These are phyloP conservation scores for Antennarius striatus DNA, from an alignment of 2,113 vertebrate genomes.

Conservation along the genomic window DNA sequence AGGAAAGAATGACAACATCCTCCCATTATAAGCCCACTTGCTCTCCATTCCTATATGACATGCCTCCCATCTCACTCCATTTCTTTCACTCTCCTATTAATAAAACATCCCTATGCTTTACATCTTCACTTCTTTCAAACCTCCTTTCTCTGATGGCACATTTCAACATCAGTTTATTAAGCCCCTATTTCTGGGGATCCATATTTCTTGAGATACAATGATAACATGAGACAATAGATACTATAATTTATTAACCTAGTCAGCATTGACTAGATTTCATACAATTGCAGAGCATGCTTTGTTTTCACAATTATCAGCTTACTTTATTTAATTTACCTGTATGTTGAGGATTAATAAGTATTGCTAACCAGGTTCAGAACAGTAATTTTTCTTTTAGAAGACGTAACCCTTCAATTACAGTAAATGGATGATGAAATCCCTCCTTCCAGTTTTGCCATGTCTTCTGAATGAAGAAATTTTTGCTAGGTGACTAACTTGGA, in stretches of 20 bases:
- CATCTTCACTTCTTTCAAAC: constrained; percentile 20
- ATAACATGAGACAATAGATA: constrained; percentile 29
- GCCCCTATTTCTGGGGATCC: constrained; percentile 40
- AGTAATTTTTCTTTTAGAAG: constrained; percentile 6
- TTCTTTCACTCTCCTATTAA: constrained; percentile 37
- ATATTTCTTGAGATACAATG: constrained; percentile 23
- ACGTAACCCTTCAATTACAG: constrained; percentile 18
- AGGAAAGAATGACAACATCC: constrained; percentile 63
- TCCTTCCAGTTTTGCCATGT: background rate
- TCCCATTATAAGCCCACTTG: constrained; percentile 46
- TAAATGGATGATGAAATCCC: constrained; percentile 12
- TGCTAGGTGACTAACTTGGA: constrained; percentile 59
- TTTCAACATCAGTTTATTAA: constrained; percentile 55
- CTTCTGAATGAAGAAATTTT: constrained; percentile 23
- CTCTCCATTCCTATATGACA: constrained; percentile 18
- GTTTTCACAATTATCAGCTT: too few species aligned
- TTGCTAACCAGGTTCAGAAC: background rate
- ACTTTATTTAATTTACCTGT: too few species aligned
- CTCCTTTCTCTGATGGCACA: background rate
- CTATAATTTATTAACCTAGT: constrained; percentile 46
- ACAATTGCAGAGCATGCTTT: too few species aligned
- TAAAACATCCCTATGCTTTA: constrained; percentile 40
- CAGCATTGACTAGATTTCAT: constrained; percentile 24
- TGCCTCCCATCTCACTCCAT: constrained; percentile 50
- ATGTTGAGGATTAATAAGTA: constrained; percentile 25